Base-by-base conservation (phyloP, 2,888 invertebrate genomes). In the Punctoribates punctum region DNA sequence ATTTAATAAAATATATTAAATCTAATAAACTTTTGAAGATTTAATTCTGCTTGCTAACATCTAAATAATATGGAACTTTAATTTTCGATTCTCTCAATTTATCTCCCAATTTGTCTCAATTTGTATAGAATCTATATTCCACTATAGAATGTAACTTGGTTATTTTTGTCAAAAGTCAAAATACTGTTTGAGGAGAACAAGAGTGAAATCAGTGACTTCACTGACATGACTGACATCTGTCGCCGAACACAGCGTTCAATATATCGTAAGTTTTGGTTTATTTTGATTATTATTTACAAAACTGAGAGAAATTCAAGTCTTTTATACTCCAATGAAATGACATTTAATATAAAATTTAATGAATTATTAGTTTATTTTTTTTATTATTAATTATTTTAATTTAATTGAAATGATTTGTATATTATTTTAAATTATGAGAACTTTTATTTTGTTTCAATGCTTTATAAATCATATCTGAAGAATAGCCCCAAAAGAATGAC, bases 201-300 rank as follows among this genome's bases (percentile, higher is more conserved):
- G n/a, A n/a, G n/a, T n/a, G n/a, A n/a, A n/a, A n/a, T n/a, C n/a
- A n/a, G n/a, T n/a, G n/a, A n/a, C n/a, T n/a, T n/a, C n/a, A n/a
- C n/a, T n/a, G n/a, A n/a, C n/a, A n/a, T n/a, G 60, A 29, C 15
- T n/a, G 60, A 2, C 60, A 60, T 60, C 60, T 60, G 6, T 60
- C 1, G 25, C 5, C 1, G 2, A 29, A 6, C 1, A 27, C 1
- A 60, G 23, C 25, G 8, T 4, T 60, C 13, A 60, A 60, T 27
- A 25, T 60, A 60, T 60, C 60, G 25, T 15, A 27, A 60, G 60
- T 20, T 60, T 60, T 25, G 60, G 60, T 60, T 23, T 54, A 60
- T 60, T 60, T 60, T 60, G 17, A 60, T 60, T 60, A 60, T 60
- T 60, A 60, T 60, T 60, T 60, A 60, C 60, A 60, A 60, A 27